A percentile compares a stretch with the other conserved stretches of the same genome.
phyloP scores from a whole-genome alignment of 2,113 vertebrate species.

The Ursus arctos region DNA sequence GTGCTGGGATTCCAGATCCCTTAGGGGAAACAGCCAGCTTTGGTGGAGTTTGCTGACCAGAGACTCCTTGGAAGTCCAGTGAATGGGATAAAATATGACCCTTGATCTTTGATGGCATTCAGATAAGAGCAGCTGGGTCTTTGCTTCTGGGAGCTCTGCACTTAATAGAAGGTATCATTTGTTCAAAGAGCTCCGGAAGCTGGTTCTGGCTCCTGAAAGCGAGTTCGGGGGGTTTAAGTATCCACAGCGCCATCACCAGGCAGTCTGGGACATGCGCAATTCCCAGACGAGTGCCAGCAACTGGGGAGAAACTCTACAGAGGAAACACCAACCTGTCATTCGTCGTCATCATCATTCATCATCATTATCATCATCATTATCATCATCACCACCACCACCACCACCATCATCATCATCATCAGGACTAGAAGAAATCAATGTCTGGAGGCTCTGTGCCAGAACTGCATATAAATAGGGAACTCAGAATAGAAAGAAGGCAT shows the following conservation, averaged over 20 bases:
- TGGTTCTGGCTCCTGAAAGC: background rate
- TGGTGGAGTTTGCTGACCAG: background rate
- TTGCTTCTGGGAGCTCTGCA: background rate
- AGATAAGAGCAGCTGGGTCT: background rate
- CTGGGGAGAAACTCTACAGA: background rate
- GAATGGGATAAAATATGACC: background rate
- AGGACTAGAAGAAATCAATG: background rate
- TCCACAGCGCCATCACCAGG: background rate
- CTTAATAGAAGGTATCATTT: background rate
- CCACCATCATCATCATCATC: no score
- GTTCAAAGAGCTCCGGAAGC: background rate
- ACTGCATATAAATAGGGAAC: background rate
- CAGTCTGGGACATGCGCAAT: background rate
- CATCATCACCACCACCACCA: accelerated
- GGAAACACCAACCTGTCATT: background rate
- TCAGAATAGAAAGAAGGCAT: background rate
- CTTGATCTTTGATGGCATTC: background rate
- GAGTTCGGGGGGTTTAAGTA: background rate
- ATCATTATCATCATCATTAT: accelerated
- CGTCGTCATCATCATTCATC: accelerated
- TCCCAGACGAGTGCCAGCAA: background rate
- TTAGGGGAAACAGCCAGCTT: background rate
- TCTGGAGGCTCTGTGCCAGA: background rate
- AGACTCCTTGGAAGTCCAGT: background rate
- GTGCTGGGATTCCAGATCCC: background rate